phyloP scores from a whole-genome alignment of 2,888 invertebrate genomes.

The Pasiphila rectangulata region DNA sequence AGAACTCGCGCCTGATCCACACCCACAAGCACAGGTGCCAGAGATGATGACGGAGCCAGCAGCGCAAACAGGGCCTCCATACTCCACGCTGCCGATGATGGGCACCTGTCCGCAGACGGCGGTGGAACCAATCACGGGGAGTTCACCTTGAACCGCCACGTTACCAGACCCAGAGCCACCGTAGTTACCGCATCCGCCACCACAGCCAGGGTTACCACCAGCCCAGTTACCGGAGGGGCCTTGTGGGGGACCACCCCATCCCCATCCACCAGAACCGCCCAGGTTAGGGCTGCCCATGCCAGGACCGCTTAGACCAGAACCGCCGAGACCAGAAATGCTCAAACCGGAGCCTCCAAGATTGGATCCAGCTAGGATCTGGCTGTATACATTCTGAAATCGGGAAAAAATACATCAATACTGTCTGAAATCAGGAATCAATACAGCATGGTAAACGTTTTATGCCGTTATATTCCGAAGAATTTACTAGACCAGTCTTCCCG shows the following conservation, averaged over 20 bases:
- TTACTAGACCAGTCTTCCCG: too few relatives aligned
- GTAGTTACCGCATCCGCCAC: conserved; percentile 19
- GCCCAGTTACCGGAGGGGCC: too few relatives aligned
- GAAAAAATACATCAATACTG: background rate
- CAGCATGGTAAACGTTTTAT: too few relatives aligned
- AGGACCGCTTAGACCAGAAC: background rate
- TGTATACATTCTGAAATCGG: background rate
- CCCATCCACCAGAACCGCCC: too few relatives aligned
- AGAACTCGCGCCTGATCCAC: too few relatives aligned
- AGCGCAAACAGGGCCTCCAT: conserved; percentile 38
- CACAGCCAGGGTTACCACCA: background rate
- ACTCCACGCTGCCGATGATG: conserved; percentile 38
- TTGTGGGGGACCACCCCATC: background rate
- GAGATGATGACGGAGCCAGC: conserved; percentile 37
- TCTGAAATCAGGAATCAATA: too few relatives aligned
- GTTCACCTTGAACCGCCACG: conserved; percentile 30
- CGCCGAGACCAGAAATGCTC: background rate
- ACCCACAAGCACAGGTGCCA: conserved; percentile 36
- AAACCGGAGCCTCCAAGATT: background rate
- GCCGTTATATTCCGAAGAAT: too few relatives aligned
- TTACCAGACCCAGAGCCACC: conserved; percentile 34
- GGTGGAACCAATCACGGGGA: conserved; percentile 38
- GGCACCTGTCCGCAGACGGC: conserved; percentile 37
- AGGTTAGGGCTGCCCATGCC: background rate
- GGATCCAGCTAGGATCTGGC: background rate